Conservation (phyloP, 2,888 invertebrate genomes). For the Scaeva pyrastri region DNA sequence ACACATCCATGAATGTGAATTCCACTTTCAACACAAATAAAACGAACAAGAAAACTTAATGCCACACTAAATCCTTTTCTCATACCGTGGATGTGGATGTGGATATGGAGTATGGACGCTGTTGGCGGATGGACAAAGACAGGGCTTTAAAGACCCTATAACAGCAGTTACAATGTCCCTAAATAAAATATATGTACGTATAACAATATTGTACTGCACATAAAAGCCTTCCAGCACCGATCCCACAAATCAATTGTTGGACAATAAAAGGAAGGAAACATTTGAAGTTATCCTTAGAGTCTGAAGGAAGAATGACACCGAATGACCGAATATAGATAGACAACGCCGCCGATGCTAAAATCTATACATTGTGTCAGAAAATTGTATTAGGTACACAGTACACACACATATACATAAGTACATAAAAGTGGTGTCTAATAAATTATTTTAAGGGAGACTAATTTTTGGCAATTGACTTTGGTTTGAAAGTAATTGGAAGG, state of each 20-base stretch:
- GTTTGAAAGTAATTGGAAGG: constrained; percentile 11
- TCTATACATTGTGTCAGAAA: constrained; percentile 10
- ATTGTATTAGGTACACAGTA: not conserved
- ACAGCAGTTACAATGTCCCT: constrained; percentile 17
- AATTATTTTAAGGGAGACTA: constrained; percentile 18
- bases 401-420: too few relatives aligned
- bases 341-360: not conserved
- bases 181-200: not conserved
- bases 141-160: constrained; percentile 13
- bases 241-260: constrained; percentile 28
- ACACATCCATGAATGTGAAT: not conserved
- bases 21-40: constrained; percentile 31
- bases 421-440: not conserved
- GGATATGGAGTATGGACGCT: too few relatives aligned
- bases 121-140: not conserved
- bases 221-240: not conserved
- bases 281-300: not conserved
- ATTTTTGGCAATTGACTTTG: constrained; percentile 4
- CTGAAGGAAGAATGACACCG: constrained; percentile 1
- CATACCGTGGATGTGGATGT: too few relatives aligned
- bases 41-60: constrained; percentile 30
- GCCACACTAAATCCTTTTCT: constrained; percentile 21
- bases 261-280: constrained; percentile 30
- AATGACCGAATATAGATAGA: not conserved
- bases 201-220: constrained; percentile 27